Base-by-base conservation (phyloP, 2,113 vertebrate species). In the Aegypius monachus region DNA sequence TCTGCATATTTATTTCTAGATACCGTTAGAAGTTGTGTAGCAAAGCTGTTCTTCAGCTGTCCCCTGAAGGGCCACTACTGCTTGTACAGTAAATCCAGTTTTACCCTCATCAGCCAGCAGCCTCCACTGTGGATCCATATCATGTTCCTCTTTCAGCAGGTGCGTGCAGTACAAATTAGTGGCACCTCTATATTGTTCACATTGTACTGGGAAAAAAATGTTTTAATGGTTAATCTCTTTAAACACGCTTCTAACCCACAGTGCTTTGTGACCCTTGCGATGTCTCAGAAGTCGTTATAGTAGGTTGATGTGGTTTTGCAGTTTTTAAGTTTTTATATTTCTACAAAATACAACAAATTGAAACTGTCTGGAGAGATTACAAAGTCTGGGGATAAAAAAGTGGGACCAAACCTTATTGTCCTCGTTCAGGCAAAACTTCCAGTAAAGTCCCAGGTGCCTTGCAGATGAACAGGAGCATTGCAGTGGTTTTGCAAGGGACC, bases 61-160 rank as follows among this genome's bases (percentile, higher is more conserved):
- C 98, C 98, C 73, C 96, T 99, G 93, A 99, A 99, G 98, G 99
- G 99, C 19, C 98, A 98, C 89, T 99, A 99, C 98, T 99, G 99
- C 95, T 98, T 99, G 11, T 99, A 99, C 93, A 98, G 99, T 88
- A 99, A 99, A 93, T 99, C 99, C 97, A 98, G 98, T 17, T 99
- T 99, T 90, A 98, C 97, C 79, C 98, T 99, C 92, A 90, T 97
- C 98, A 99, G 99, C 97, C 97, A 34, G 53, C 99, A 99, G 61
- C 99, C 99, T 23, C 98, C 98, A 1, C 98, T 99, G 3, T 99
- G 99, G 99, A 99, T 99, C 89, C 99, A 99, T 78, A 98, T 99
- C 98, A 99, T 99, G 99, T 98, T 99, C 93, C 98, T 99, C 6
- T 98, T 98, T 81, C 98, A 99, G 78, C 99, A 99, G 99, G 99